These are phyloP conservation scores for Andricus grossulariae DNA, from an alignment of 1,140 invertebrate genomes.

Conservation along the genomic window DNA sequence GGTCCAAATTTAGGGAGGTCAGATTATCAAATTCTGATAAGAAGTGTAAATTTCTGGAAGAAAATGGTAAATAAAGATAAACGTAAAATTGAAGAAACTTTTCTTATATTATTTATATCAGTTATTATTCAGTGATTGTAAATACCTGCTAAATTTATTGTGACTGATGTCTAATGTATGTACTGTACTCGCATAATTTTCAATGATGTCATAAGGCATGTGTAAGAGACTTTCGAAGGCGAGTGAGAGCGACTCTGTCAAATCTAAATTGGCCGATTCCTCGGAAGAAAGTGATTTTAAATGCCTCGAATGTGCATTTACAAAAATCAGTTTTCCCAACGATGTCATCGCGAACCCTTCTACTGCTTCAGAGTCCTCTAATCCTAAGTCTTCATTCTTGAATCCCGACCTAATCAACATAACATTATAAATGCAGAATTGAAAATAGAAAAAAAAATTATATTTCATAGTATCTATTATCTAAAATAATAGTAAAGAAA, in stretches of 20 bases:
- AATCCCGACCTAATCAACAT: slow-evolving; percentile 57
- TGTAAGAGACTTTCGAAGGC: slow-evolving; percentile 69
- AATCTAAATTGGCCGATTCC: slow-evolving; percentile 51
- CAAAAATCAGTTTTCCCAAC: slow-evolving; percentile 71
- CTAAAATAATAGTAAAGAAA: too few relatives aligned
- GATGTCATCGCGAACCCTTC: slow-evolving; percentile 71
- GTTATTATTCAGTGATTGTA: slow-evolving; percentile 39
- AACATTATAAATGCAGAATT: slow-evolving; percentile 3
- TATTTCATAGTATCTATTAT: too few relatives aligned
- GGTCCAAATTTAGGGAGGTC: slow-evolving; percentile 84
- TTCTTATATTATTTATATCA: slow-evolving; percentile 7
- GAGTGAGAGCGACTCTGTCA: slow-evolving; percentile 62
- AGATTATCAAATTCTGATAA: slow-evolving; percentile 82
- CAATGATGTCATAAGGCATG: slow-evolving; percentile 70
- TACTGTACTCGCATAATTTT: slow-evolving; percentile 61
- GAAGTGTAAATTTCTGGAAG: slow-evolving; percentile 80
- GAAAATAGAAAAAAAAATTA: too few relatives aligned
- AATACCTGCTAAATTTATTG: slow-evolving; percentile 82
- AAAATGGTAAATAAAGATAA: slow-evolving; percentile 34
- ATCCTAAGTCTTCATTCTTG: slow-evolving; percentile 58
- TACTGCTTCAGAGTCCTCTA: slow-evolving; percentile 55
- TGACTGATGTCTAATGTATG: slow-evolving; percentile 83
- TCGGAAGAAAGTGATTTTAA: slow-evolving; percentile 46
- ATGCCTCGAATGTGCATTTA: slow-evolving; percentile 66
- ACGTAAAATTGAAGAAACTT: too few relatives aligned